Base-by-base conservation (phyloP, 2,113 vertebrate genomes). In the Siniperca chuatsi region DNA sequence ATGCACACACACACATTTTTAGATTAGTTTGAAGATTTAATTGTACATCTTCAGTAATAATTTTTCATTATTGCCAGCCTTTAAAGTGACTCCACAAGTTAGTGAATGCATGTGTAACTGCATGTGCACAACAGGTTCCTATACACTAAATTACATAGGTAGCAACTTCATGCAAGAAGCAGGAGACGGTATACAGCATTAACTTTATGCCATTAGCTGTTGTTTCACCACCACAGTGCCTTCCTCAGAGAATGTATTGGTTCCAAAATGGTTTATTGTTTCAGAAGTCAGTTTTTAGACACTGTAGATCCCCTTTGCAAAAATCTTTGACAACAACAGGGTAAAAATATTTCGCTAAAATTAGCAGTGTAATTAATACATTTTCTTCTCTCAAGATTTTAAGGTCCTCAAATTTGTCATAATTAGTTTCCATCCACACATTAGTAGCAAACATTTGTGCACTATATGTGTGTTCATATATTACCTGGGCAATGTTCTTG, bases 401-500 rank as follows among this genome's bases (percentile, higher is more conserved):
- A 29, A 44, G 0, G 12, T 35, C 10, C 12, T 18, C 0, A 20
- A 20, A 52, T 64, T 23, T 42, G 15, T n/a, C 37, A 10, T 29
- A 16, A 21, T 3, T 58, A 13, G 20, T 57, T 58, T 11, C 6
- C 33, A 29, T 40, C 16, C 0, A 37, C 3, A 58, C 42, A 50
- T 35, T 20, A 4, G 8, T 0, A 8, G n/a, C n/a, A 72, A 42
- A 57, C 6, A 29, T 66, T 1, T 58, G 7, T 75, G 74, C 5
- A 35, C 16, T 21, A 16, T 6, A 23, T 18, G 61, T 78, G 23
- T 29, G 78, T 67, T 23, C 6, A 65, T 75, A 6, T 90, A 93
- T 92, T 96, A 99, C 98, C 97, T 99, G 98, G 82, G 98, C 98
- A 72, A 99, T 98, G 85, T 99, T 99, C 96, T 99, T 99, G 96